Conservation (phyloP, 2,888 invertebrate genomes). For the Sepioteuthis lessoniana region DNA sequence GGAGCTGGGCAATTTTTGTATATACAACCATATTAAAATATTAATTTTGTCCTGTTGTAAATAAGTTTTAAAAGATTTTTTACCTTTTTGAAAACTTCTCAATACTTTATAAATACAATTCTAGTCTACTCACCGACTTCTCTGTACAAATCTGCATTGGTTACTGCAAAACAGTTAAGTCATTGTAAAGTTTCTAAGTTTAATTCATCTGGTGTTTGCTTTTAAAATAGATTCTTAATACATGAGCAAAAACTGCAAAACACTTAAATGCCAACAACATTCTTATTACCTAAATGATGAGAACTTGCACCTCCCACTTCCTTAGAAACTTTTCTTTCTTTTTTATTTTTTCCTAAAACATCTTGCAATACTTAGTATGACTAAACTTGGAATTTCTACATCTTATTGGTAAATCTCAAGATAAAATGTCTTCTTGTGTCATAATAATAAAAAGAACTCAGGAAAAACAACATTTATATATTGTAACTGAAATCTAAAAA, state of each 20-base stretch:
- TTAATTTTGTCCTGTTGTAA: too few species aligned
- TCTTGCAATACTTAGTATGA: slow-evolving; percentile 21
- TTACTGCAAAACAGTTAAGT: too few species aligned
- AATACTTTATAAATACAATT: neutral
- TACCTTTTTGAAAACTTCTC: too few species aligned
- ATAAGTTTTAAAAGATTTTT: too few species aligned
- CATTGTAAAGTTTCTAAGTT: neutral
- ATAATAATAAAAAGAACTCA: neutral
- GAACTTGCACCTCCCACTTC: slow-evolving; percentile 17
- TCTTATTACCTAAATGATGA: neutral
- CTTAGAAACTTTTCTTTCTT: neutral
- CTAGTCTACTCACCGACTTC: neutral
- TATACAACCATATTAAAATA: too few species aligned
- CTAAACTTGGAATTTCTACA: neutral
- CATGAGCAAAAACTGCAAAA: neutral
- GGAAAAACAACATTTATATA: neutral
- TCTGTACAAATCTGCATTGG: neutral
- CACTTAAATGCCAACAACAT: neutral
- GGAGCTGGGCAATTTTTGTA: too few species aligned
- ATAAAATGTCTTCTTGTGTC: neutral
- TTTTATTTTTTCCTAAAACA: neutral
- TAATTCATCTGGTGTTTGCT: neutral
- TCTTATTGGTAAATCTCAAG: neutral
- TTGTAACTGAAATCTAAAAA: neutral
- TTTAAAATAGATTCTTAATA: neutral